A percentile compares a stretch with the other conserved stretches of the same genome.
These are phyloP conservation scores for Lamproptera curius DNA, from an alignment of 2,888 invertebrate genomes.

Conservation along the genomic window DNA sequence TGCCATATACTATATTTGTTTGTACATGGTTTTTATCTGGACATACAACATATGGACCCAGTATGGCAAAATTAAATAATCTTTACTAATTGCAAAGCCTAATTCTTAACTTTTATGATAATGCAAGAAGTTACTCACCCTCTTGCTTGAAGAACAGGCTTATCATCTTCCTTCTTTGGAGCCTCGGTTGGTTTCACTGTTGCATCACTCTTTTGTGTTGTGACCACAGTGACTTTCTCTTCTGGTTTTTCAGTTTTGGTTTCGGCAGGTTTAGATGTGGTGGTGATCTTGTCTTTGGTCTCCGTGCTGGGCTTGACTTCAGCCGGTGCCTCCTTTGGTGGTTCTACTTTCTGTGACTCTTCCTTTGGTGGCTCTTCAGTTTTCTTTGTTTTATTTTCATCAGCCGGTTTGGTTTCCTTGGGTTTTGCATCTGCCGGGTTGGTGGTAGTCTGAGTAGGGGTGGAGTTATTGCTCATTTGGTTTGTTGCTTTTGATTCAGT, in stretches of 20 bases:
- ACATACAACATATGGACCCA: too few relatives aligned
- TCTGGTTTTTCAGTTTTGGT: constrained; percentile 25
- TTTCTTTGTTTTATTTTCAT: constrained; percentile 17
- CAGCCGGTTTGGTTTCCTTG: constrained; percentile 7
- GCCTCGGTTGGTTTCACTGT: constrained; percentile 31
- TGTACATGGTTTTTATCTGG: too few relatives aligned
- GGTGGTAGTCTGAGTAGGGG: constrained; percentile 9
- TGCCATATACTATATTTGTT: too few relatives aligned
- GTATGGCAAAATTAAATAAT: too few relatives aligned
- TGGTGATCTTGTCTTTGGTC: constrained; percentile 19
- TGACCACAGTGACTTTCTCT: constrained; percentile 24
- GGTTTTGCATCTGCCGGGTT: constrained; percentile 15
- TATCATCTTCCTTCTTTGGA: constrained; percentile 32
- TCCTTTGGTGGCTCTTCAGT: neutral
- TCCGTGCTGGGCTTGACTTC: constrained; percentile 9
- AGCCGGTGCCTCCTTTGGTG: constrained; percentile 19
- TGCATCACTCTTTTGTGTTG: constrained; percentile 25
- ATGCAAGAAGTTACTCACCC: constrained; percentile 52
- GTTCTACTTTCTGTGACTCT: constrained; percentile 6
- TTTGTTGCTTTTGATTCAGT: neutral
- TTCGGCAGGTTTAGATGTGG: constrained; percentile 28
- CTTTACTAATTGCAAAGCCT: too few relatives aligned
- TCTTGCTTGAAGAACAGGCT: constrained; percentile 41
- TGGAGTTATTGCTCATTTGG: neutral
- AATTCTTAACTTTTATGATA: too few relatives aligned